phyloP scores from a whole-genome alignment of 2,113 vertebrate genomes.

The Crotophaga sulcirostris region DNA sequence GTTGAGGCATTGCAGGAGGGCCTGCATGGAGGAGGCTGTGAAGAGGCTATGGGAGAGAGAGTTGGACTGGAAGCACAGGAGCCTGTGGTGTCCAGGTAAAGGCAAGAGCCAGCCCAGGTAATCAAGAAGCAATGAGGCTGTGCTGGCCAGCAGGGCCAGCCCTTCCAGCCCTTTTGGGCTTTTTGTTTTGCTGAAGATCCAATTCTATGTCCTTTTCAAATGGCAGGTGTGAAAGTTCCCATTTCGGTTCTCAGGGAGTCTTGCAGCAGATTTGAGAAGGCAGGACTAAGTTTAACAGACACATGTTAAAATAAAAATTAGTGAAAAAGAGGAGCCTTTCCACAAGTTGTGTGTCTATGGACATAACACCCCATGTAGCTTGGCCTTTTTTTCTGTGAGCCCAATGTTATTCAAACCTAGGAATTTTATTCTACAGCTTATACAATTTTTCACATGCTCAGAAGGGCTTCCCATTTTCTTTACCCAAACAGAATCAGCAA shows the following conservation, averaged over 20 bases:
- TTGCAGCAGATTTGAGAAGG: neutral
- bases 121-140: accelerated
- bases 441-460: neutral
- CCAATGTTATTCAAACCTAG: neutral
- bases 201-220: neutral
- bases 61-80: neutral
- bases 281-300: neutral
- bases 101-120: neutral
- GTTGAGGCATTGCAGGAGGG: neutral
- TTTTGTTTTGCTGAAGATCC: neutral
- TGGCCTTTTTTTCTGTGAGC: neutral
- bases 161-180: neutral
- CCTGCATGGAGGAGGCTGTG: neutral
- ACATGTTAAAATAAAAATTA: neutral
- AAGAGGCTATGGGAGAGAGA: neutral
- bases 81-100: neutral
- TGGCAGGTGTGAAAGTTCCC: neutral
- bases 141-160: neutral
- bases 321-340: neutral
- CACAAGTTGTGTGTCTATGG: neutral
- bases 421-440: neutral
- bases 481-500: neutral
- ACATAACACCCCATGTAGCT: neutral
- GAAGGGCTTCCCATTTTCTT: neutral
- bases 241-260: neutral